phyloP scores from a whole-genome alignment of 2,113 vertebrate species.

The Lophura nycthemera region DNA sequence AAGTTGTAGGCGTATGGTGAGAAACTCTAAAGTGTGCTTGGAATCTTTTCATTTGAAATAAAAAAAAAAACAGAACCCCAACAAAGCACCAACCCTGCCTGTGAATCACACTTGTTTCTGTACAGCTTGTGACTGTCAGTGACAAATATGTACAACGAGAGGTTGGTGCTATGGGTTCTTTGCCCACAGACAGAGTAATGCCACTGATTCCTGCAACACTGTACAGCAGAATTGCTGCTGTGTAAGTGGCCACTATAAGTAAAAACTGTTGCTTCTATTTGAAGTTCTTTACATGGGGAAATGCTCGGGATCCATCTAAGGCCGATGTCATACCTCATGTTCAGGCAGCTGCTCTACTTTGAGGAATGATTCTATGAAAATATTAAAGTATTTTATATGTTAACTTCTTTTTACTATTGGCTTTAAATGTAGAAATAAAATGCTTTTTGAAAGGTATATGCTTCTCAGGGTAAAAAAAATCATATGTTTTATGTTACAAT shows the following conservation, averaged over 20 bases:
- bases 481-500: accelerated
- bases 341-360: neutral
- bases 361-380: neutral
- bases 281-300: neutral
- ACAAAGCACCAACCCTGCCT: neutral
- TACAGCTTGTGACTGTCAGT: neutral
- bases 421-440: neutral
- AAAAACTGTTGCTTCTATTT: accelerated
- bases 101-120: neutral
- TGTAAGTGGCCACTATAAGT: neutral
- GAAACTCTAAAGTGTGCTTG: neutral
- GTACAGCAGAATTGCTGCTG: neutral
- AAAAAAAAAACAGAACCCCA: neutral
- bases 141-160: neutral
- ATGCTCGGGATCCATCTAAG: neutral
- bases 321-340: neutral
- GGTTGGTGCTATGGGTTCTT: neutral
- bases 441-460: neutral
- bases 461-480: no score
- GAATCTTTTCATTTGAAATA: neutral
- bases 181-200: neutral
- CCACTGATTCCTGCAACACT: accelerated
- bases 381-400: neutral
- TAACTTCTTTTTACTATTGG: neutral
- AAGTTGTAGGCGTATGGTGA: neutral